Evolutionary conservation across 2,797 vertebrate species (phyloP).

Genomic region (Sciaenops ocellatus): DNA sequence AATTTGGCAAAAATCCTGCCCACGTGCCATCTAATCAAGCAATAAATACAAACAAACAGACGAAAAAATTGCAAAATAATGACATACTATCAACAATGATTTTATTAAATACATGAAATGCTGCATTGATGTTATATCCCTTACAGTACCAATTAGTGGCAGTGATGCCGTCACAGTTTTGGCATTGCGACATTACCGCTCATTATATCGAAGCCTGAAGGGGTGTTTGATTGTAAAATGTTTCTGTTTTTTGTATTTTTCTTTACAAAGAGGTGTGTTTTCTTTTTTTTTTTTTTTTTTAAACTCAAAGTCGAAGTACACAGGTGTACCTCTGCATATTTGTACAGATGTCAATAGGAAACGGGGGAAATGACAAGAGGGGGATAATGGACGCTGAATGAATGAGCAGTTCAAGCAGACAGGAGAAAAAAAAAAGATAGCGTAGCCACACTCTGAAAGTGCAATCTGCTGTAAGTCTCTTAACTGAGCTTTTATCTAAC

Average conservation of each 20-base stretch:
- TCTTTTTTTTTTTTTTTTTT: slow-evolving; percentile 43
- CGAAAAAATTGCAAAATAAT: slow-evolving; percentile 50
- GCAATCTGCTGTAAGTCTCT: slow-evolving; percentile 47
- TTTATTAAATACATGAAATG: slow-evolving; percentile 73
- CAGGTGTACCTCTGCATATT: slow-evolving; percentile 73
- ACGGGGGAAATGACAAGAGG: slow-evolving; percentile 45
- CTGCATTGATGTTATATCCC: slow-evolving; percentile 82
- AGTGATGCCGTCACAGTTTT: slow-evolving; percentile 60
- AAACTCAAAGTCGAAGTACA: slow-evolving; percentile 71
- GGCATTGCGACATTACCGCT: slow-evolving; percentile 67
- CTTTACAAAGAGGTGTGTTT: slow-evolving; percentile 66
- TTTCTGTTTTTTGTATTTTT: slow-evolving; percentile 66
- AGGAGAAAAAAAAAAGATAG: slow-evolving; percentile 44
- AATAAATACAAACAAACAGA: slow-evolving; percentile 83
- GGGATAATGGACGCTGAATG: slow-evolving; percentile 54
- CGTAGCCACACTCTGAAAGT: slow-evolving; percentile 71
- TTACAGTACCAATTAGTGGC: slow-evolving; percentile 64
- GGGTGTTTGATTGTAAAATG: slow-evolving; percentile 78
- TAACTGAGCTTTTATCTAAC: slow-evolving; percentile 55
- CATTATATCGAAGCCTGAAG: slow-evolving; percentile 68
- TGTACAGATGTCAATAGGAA: slow-evolving; percentile 72
- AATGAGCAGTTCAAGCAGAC: slow-evolving; percentile 71
- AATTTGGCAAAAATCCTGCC: slow-evolving; percentile 73
- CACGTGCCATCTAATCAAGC: slow-evolving; percentile 86
- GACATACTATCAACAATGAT: slow-evolving; percentile 58